Evolutionary conservation across 2,888 invertebrate species (phyloP).

Genomic region (Amorpha juglandis): DNA sequence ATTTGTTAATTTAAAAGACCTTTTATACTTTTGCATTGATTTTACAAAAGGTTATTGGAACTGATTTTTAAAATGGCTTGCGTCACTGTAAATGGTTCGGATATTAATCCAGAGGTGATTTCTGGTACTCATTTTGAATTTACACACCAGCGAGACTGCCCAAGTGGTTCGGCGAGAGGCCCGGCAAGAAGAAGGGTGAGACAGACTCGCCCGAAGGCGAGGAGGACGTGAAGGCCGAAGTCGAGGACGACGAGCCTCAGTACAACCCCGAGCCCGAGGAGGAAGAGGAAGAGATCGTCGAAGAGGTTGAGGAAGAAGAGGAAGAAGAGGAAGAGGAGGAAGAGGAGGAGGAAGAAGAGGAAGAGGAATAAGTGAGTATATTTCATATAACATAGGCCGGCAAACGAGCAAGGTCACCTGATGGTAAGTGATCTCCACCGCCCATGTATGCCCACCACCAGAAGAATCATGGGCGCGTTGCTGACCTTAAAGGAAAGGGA

Average conservation of each 20-base stretch:
- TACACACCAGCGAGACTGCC: conserved; percentile 91
- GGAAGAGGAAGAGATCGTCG: conserved; percentile 88
- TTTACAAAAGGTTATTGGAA: no score
- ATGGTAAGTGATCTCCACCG: no score
- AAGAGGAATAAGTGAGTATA: conserved; percentile 78
- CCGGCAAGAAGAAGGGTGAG: conserved; percentile 95
- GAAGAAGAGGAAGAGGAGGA: conserved; percentile 91
- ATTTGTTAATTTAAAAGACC: no score
- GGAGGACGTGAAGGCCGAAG: conserved; percentile 92
- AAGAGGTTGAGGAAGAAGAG: conserved; percentile 89
- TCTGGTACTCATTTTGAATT: background rate
- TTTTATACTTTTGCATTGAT: no score
- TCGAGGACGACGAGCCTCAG: conserved; percentile 87
- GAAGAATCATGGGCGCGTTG: no score
- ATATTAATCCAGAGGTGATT: background rate
- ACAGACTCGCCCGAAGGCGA: conserved; percentile 96
- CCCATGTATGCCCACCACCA: no score
- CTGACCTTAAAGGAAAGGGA: no score
- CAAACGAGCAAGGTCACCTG: no score
- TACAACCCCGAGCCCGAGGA: conserved; percentile 89
- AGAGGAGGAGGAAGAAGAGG: conserved; percentile 87
- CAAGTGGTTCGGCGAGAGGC: conserved; percentile 98
- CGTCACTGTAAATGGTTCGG: no score
- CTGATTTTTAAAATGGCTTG: no score
- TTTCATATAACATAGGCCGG: no score